Conservation (phyloP, 2,797 vertebrate species). For the Pangasius sanitwongsei region DNA sequence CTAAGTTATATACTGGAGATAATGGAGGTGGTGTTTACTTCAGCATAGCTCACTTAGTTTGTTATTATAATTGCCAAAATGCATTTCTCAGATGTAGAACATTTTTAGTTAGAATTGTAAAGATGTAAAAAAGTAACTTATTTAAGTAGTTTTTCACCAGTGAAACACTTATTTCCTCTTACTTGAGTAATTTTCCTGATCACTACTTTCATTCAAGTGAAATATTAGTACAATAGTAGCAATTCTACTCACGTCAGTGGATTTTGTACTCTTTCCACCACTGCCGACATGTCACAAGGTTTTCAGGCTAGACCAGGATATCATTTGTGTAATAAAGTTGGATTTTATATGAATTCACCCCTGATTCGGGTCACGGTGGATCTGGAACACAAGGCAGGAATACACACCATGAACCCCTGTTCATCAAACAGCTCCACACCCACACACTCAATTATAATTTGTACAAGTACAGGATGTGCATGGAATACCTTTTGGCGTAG, state of each 20-base stretch:
- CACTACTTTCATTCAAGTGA: background rate
- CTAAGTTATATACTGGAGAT: background rate
- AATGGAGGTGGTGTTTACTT: background rate
- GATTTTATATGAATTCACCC: slow-evolving; percentile 2
- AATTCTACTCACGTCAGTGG: background rate
- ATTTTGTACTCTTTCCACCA: background rate
- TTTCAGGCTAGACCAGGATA: background rate
- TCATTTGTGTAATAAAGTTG: slow-evolving; percentile 3
- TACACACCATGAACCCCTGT: background rate
- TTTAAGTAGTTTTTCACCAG: background rate
- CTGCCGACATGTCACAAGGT: background rate
- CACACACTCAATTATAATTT: background rate
- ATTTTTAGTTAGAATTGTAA: background rate
- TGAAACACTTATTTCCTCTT: background rate
- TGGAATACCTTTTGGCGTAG: background rate
- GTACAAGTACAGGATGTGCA: slow-evolving; percentile 1
- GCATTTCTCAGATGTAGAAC: background rate
- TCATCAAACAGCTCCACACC: slow-evolving; percentile 6
- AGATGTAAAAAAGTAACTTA: background rate
- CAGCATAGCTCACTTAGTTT: background rate
- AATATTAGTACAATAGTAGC: background rate
- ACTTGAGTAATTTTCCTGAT: background rate
- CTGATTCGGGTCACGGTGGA: background rate
- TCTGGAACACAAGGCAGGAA: background rate
- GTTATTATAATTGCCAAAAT: background rate